A percentile compares a stretch with the other conserved stretches of the same genome.
Conservation (phyloP, 1,140 invertebrate species). For the Drosophila tropicalis region DNA sequence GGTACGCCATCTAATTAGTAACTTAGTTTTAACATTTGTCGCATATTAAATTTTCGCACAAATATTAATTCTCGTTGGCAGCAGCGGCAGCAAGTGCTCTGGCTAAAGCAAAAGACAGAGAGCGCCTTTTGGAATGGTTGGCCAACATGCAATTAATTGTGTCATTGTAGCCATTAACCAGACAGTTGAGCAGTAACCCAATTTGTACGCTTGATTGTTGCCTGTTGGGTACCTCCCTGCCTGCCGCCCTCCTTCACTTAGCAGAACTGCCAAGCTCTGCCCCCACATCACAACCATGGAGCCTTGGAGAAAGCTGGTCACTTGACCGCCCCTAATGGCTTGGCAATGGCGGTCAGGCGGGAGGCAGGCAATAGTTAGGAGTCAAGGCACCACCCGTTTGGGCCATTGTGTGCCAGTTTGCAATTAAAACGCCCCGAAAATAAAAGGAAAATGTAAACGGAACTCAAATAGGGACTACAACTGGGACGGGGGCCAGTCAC, state of each 20-base stretch:
- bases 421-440: slow-evolving; percentile 68
- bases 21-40: slow-evolving; percentile 68
- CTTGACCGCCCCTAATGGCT: slow-evolving; percentile 67
- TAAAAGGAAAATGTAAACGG: slow-evolving; percentile 42
- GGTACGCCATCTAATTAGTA: slow-evolving; percentile 49
- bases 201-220: slow-evolving; percentile 75
- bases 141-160: slow-evolving; percentile 78
- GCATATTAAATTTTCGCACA: slow-evolving; percentile 70
- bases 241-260: background rate
- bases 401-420: slow-evolving; percentile 65
- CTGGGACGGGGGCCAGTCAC: background rate
- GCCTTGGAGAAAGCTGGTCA: slow-evolving; percentile 12
- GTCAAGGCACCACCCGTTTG: slow-evolving; percentile 42
- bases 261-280: background rate
- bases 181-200: slow-evolving; percentile 80
- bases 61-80: slow-evolving; percentile 69
- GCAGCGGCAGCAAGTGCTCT: slow-evolving; percentile 8
- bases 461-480: background rate
- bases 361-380: slow-evolving; percentile 12
- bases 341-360: slow-evolving; percentile 34
- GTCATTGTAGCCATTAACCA: slow-evolving; percentile 80
- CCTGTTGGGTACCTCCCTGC: background rate
- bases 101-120: background rate
- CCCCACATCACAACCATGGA: background rate
- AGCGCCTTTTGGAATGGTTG: slow-evolving; percentile 24